Evolutionary conservation across 1,140 invertebrate genomes (phyloP), one percentile per base, ranked within the genome.

Genomic region (Drosophila mauritiana): DNA sequence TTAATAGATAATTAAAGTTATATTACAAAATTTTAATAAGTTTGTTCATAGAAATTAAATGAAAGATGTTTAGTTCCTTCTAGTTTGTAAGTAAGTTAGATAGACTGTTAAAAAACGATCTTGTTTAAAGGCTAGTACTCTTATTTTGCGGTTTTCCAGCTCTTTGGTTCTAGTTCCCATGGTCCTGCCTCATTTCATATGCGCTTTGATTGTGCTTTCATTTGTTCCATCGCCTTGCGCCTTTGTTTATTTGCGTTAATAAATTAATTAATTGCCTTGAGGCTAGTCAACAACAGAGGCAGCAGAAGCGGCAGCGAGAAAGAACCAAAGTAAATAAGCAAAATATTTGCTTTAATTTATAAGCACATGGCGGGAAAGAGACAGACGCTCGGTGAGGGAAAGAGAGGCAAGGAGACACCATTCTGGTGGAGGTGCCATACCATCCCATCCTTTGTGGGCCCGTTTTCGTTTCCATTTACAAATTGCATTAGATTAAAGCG

Each of bases 321-420:
- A 58, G 52, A 75, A 53, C 72, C 63, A 43, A 86, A 86, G 86
- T 86, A 86, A 86, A 86, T 86, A 86, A 86, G 82, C 78, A 86
- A 86, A 86, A 88, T 88, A 88, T 89, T 83, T 88, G 76, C 83
- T 88, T 88, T 88, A 80, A 88, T 88, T 88, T 89, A 69, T 77
- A 80, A 80, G 81, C 70, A 65, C 55, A 51, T 0, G n/a, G 43
- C 12, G 12, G 5, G 40, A 49, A 22, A 52, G 56, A 20, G 31
- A 57, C 36, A 6, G 31, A 12, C 27, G 17, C 22, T 7, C 1
- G 15, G 4, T 1, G 10, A 20, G 20, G 31, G 17, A 17, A 13
- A 51, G 31, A 40, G 31, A 36, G 45, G 36, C 20, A 10, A n/a
- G 46, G 36, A 46, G 27, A 40, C 31, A 20, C 4, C 15, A 17